Evolutionary conservation across 2,888 invertebrate genomes (phyloP).

Genomic region (Cabera pusaria): DNA sequence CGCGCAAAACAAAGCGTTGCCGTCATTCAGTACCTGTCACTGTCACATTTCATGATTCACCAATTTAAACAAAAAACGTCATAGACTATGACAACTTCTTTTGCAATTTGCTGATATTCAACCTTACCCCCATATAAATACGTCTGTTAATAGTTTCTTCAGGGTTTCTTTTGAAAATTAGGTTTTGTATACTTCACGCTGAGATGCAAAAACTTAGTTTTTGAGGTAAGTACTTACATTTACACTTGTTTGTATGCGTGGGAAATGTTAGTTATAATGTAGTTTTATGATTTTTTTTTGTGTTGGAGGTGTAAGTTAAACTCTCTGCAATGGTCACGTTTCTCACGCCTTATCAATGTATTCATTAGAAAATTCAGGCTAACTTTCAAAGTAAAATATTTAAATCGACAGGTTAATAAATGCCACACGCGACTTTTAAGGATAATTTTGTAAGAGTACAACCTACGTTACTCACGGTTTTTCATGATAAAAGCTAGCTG

Average conservation of each 20-base stretch:
- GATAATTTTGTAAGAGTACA: too few species aligned
- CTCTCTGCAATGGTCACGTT: slow-evolving; percentile 27
- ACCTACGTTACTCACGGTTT: too few species aligned
- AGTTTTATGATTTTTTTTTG: slow-evolving; percentile 27
- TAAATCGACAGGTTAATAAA: too few species aligned
- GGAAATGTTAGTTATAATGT: slow-evolving; percentile 24
- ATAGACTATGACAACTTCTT: slow-evolving; percentile 17
- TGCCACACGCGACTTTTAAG: too few species aligned
- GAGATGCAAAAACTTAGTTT: slow-evolving; percentile 26
- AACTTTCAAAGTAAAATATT: too few species aligned
- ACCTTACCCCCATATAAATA: slow-evolving; percentile 1
- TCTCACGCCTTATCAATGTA: too few species aligned
- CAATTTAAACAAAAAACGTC: slow-evolving; percentile 28
- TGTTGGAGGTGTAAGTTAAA: slow-evolving; percentile 20
- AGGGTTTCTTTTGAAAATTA: too few species aligned
- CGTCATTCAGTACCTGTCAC: slow-evolving; percentile 33
- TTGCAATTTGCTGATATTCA: not conserved
- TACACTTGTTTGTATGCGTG: slow-evolving; percentile 30
- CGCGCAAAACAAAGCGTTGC: slow-evolving; percentile 31
- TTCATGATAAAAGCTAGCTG: too few species aligned
- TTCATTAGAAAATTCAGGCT: too few species aligned
- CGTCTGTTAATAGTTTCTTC: too few species aligned
- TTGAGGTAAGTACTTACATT: slow-evolving; percentile 21
- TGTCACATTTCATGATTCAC: too few species aligned
- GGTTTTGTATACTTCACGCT: slow-evolving; percentile 23